phyloP scores from a whole-genome alignment of 2,888 invertebrate species.

The Tetramorium bicarinatum region DNA sequence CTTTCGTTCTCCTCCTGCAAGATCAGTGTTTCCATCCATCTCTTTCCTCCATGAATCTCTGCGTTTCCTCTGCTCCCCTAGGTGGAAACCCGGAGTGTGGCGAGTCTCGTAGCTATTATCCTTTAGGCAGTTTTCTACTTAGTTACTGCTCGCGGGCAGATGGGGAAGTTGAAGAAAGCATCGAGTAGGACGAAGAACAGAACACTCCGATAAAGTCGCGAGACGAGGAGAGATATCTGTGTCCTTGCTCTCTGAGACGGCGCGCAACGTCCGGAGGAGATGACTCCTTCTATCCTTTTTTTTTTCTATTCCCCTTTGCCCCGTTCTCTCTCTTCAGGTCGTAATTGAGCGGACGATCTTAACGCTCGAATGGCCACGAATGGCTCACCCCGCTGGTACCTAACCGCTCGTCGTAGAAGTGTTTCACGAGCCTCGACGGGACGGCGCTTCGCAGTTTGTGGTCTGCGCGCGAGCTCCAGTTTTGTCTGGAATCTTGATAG shows the following conservation, averaged over 20 bases:
- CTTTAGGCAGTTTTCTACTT: constrained; percentile 82
- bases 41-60: constrained; percentile 32
- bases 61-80: constrained; percentile 20
- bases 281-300: constrained; percentile 23
- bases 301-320: neutral
- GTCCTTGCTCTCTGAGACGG: constrained; percentile 61
- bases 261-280: constrained; percentile 49
- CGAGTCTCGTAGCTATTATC: constrained; percentile 81
- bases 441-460: constrained; percentile 68
- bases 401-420: constrained; percentile 59
- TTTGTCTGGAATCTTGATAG: constrained; percentile 43
- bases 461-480: constrained; percentile 49
- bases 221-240: constrained; percentile 56
- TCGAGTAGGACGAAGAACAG: constrained; percentile 54
- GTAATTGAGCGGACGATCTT: constrained; percentile 77
- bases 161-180: constrained; percentile 51
- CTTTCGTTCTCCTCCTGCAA: neutral
- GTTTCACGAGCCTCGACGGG: constrained; percentile 71
- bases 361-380: constrained; percentile 71
- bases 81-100: constrained; percentile 47
- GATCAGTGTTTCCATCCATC: constrained; percentile 18
- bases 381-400: constrained; percentile 61
- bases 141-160: constrained; percentile 71
- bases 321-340: constrained; percentile 45
- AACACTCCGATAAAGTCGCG: constrained; percentile 27